A percentile compares a stretch with the other conserved stretches of the same genome.
phyloP scores from a whole-genome alignment of 2,113 vertebrate species.

The Rhineura floridana region DNA sequence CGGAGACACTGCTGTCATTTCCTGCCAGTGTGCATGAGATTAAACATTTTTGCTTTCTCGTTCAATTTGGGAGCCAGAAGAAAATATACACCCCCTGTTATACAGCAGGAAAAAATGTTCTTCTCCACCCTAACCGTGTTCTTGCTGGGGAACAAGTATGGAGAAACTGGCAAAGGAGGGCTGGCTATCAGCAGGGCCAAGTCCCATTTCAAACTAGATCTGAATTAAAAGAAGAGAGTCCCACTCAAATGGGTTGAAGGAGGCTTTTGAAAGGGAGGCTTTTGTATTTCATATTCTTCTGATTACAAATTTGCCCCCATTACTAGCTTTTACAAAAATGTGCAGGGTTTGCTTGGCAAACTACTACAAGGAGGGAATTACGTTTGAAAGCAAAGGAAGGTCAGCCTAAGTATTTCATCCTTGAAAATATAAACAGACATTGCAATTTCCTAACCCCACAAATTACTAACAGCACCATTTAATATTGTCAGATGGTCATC shows the following conservation, averaged over 20 bases:
- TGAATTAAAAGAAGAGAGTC: neutral
- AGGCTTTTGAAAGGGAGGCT: neutral
- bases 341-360: slow-evolving; percentile 12
- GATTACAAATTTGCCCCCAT: neutral
- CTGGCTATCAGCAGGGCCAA: neutral
- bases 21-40: too few relatives aligned
- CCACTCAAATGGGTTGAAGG: neutral
- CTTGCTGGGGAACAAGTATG: neutral
- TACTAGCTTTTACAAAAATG: neutral
- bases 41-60: too few relatives aligned
- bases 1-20: neutral
- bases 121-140: neutral
- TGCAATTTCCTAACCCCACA: slow-evolving; percentile 53
- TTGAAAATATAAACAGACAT: slow-evolving; percentile 59
- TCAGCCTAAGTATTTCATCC: slow-evolving; percentile 25
- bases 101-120: neutral
- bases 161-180: neutral
- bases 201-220: neutral
- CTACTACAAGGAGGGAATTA: slow-evolving; percentile 4
- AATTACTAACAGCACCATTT: slow-evolving; percentile 76
- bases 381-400: slow-evolving; percentile 37
- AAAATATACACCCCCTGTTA: neutral
- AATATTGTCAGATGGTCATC: slow-evolving; percentile 74
- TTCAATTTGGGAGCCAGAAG: neutral
- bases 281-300: neutral